These are phyloP conservation scores for Oreochromis niloticus DNA, from an alignment of 2,113 vertebrate genomes.

Conservation along the genomic window DNA sequence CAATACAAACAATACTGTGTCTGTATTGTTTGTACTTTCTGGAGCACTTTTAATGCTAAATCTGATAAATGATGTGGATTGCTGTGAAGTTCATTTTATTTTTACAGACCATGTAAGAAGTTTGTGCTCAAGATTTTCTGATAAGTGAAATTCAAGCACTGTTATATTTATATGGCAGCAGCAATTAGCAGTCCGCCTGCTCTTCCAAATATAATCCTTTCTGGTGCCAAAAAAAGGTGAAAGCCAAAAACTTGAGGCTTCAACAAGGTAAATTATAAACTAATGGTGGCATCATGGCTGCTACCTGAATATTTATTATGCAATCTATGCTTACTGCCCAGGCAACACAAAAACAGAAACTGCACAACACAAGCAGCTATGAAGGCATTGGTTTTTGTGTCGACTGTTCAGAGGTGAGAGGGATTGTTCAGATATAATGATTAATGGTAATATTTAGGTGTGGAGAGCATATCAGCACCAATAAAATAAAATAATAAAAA, in stretches of 20 bases:
- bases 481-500: no score
- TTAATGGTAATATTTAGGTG: not conserved
- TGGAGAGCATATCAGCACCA: not conserved
- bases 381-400: not conserved
- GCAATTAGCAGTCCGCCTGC: not conserved
- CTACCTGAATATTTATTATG: not conserved
- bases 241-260: not conserved
- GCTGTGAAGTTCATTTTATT: not conserved
- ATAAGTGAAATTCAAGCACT: not conserved
- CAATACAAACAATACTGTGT: not conserved
- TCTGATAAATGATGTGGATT: not conserved
- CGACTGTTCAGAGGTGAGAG: not conserved
- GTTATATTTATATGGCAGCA: not conserved
- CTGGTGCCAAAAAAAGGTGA: not conserved
- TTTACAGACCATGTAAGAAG: accelerated
- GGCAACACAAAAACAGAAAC: not conserved
- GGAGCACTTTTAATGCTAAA: not conserved
- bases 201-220: not conserved
- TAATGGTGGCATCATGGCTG: not conserved
- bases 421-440: not conserved
- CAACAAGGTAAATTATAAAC: not conserved
- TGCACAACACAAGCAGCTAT: not conserved
- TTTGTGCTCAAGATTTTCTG: not conserved
- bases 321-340: not conserved
- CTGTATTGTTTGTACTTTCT: not conserved